Evolutionary conservation across 2,797 vertebrate species (phyloP).

Genomic region (Acanthurus lineatus): DNA sequence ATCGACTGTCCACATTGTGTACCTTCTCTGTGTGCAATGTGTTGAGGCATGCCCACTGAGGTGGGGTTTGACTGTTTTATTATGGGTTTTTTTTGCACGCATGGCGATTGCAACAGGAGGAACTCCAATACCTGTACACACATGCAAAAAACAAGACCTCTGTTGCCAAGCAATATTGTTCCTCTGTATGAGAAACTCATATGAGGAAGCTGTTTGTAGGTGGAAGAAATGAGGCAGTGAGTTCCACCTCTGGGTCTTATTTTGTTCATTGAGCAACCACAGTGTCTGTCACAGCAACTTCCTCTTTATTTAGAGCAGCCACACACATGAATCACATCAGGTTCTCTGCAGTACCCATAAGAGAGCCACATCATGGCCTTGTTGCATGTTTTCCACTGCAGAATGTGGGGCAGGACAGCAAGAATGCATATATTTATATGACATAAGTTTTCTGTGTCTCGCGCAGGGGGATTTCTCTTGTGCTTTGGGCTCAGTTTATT

Average conservation of each 20-base stretch:
- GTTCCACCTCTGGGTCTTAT: background rate
- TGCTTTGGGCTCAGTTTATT: background rate
- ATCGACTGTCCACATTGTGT: background rate
- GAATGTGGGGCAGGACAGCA: background rate
- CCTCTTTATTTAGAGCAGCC: constrained; percentile 6
- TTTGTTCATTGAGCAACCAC: rapidly evolving
- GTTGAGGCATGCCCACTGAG: constrained; percentile 28
- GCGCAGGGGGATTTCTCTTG: background rate
- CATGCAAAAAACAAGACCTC: background rate
- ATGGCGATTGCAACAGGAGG: background rate
- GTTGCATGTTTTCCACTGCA: background rate
- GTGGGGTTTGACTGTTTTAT: background rate
- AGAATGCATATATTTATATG: background rate
- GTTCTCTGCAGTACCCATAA: background rate
- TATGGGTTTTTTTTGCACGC: background rate
- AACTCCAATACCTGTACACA: background rate
- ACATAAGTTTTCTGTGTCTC: background rate
- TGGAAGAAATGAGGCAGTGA: background rate
- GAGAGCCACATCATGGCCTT: background rate
- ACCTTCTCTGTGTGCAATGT: background rate
- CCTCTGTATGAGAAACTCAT: background rate
- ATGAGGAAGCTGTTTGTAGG: constrained; percentile 41
- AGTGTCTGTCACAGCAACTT: constrained; percentile 1
- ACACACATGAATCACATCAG: background rate
- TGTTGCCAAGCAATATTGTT: background rate